Base-by-base conservation (phyloP, 2,113 vertebrate genomes). In the Atherinomorus stipes region DNA sequence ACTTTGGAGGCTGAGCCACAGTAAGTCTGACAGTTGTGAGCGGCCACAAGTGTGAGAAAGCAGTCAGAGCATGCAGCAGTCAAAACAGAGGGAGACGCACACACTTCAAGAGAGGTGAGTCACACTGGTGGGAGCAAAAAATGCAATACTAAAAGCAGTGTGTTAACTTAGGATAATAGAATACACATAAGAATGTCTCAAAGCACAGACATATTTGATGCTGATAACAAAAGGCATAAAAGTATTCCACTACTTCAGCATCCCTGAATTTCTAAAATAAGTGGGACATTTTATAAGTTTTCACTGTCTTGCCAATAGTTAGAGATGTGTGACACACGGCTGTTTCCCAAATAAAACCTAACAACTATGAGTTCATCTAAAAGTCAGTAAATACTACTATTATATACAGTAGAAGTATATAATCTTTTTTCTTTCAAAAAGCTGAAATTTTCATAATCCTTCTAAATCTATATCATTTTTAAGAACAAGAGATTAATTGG, bases 1-100 rank as follows among this genome's bases (percentile, higher is more conserved):
- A 34, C 37, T 62, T 77, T 76, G 49, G 52, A 40, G 72, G 67
- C 42, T 62, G 75, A 80, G 68, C 78, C 53, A 49, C 50, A 60
- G 23, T 18, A 66, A 73, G 78, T 56, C 4, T 18, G 57, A 47
- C 74, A 38, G 58, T 44, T 19, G 64, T 28, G 61, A 58, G 40
- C 40, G 53, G 44, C 64, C 38, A 3, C 11, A 45, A 19, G 78
- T 23, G 47, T 57, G 63, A 58, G 57, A 62, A 23, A 66, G 53
- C 57, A 62, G 51, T 1, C 44, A 65, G 59, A 59, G 38, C 1
- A 0, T 38, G 61, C 10, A 13, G 10, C 76, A 62, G 63, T 73
- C 71, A 79, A 47, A 81, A 79, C 64, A 79, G 37, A 56, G 49
- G 52, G 60, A 53, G 31, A 83, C 26, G 67, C 23, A 69, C 45